Percentiles rank a stretch among this genome's conserved stretches.
Evolutionary conservation across 2,797 vertebrate genomes (phyloP).

Genomic region (Oreonectes daqikongensis): DNA sequence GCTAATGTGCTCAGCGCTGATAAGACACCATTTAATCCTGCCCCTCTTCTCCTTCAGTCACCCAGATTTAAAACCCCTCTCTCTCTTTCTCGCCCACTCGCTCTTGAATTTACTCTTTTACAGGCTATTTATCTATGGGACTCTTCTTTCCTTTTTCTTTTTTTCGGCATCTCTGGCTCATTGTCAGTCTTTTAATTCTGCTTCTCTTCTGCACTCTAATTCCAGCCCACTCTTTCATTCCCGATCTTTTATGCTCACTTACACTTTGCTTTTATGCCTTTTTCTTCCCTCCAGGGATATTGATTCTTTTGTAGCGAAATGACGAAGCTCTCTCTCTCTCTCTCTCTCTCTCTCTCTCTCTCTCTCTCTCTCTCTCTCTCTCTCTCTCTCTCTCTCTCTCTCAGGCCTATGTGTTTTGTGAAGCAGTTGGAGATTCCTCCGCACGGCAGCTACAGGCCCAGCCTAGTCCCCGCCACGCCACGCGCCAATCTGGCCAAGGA

Average conservation of each 20-base stretch:
- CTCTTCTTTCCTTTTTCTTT: conserved; percentile 39
- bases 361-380: conserved; percentile 37
- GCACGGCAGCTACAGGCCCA: conserved; percentile 91
- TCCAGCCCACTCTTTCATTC: conserved; percentile 50
- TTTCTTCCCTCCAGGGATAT: conserved; percentile 42
- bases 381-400: conserved; percentile 28
- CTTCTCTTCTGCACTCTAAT: conserved; percentile 47
- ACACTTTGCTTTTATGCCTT: conserved; percentile 49
- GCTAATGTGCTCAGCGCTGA: conserved; percentile 79
- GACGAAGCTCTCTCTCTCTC: conserved; percentile 39
- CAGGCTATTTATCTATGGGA: conserved; percentile 39
- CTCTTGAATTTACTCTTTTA: conserved; percentile 31
- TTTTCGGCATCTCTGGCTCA: conserved; percentile 40
- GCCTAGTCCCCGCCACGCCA: conserved; percentile 86
- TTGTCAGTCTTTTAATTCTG: conserved; percentile 49
- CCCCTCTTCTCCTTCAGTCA: conserved; percentile 64
- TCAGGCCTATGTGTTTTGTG: conserved; percentile 97
- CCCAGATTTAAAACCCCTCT: conserved; percentile 32
- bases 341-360: conserved; percentile 26
- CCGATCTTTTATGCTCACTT: conserved; percentile 53
- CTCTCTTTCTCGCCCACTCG: conserved; percentile 20
- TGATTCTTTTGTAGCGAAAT: conserved; percentile 46
- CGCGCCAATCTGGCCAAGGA: conserved; percentile 97
- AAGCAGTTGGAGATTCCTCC: conserved; percentile 96
- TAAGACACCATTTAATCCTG: conserved; percentile 80